A percentile compares a stretch with the other conserved stretches of the same genome.
Evolutionary conservation across 2,888 invertebrate species (phyloP).

Genomic region (Ypsolopha sequella): DNA sequence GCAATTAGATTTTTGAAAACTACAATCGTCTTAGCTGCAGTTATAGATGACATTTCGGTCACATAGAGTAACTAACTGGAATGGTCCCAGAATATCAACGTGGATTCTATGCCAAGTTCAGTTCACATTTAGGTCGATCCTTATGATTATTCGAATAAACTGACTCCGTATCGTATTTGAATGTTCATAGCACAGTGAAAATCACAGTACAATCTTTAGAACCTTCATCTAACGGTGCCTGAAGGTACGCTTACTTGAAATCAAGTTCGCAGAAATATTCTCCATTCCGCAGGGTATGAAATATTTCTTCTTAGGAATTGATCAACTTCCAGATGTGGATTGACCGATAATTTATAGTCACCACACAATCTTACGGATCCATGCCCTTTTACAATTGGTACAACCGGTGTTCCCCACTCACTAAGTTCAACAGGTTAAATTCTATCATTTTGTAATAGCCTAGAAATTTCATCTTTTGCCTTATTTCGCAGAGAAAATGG

Average conservation of each 20-base stretch:
- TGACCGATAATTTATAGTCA: constrained; percentile 14
- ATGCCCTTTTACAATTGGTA: constrained; percentile 14
- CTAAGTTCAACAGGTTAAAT: constrained; percentile 9
- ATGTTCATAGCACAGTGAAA: constrained; percentile 10
- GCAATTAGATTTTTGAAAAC: too few species aligned
- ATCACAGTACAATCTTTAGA: constrained; percentile 8
- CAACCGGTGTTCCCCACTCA: constrained; percentile 16
- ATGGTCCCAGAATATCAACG: too few species aligned
- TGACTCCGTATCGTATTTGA: constrained; percentile 9
- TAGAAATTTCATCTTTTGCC: constrained; percentile 10
- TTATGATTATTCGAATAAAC: too few species aligned
- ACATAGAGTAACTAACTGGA: too few species aligned
- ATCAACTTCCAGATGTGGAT: constrained; percentile 9
- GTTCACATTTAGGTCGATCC: too few species aligned
- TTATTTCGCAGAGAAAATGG: constrained; percentile 14
- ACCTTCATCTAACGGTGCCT: constrained; percentile 8
- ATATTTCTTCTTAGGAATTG: constrained; percentile 5
- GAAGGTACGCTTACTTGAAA: constrained; percentile 10
- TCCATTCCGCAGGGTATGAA: not conserved
- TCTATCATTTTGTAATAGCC: constrained; percentile 7
- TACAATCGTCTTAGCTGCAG: too few species aligned
- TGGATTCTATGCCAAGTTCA: too few species aligned
- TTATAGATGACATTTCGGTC: too few species aligned
- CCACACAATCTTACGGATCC: constrained; percentile 16
- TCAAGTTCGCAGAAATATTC: constrained; percentile 7